These are phyloP conservation scores for Morus bassanus DNA, from an alignment of 2,797 vertebrate species.

Conservation along the genomic window DNA sequence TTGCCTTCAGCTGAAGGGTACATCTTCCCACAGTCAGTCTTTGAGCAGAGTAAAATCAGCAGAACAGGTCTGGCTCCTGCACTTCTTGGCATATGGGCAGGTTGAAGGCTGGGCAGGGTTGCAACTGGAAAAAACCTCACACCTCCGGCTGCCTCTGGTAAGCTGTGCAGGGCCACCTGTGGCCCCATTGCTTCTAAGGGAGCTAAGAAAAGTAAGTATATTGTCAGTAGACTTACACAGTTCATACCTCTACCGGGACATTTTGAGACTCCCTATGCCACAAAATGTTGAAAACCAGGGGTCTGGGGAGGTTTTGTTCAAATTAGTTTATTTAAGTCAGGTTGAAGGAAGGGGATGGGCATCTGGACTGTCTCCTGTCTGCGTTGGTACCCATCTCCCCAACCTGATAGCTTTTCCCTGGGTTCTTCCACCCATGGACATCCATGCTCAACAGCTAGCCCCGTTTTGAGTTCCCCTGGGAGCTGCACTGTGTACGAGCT, in stretches of 20 bases:
- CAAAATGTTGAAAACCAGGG: not conserved
- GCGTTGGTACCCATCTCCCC: not conserved
- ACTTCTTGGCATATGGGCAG: not conserved
- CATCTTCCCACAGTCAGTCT: not conserved
- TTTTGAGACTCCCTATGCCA: not conserved
- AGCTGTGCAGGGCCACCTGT: not conserved
- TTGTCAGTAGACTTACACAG: not conserved
- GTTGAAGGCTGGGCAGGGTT: not conserved
- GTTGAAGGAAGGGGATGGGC: not conserved
- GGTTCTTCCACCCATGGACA: not conserved
- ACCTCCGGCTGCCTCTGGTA: accelerated
- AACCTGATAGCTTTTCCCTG: not conserved
- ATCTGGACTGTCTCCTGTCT: not conserved
- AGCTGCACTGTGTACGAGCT: not conserved
- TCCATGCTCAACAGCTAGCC: not conserved
- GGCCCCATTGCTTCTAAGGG: not conserved
- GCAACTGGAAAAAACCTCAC: not conserved
- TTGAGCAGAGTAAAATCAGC: not conserved
- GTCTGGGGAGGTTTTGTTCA: not conserved
- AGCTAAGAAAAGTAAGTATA: not conserved
- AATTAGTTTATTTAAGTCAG: not conserved
- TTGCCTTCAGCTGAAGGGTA: not conserved
- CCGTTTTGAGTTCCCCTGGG: not conserved
- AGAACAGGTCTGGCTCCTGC: not conserved
- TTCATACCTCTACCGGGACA: not conserved